Evolutionary conservation across 2,888 invertebrate genomes (phyloP).

Genomic region (Conus canariensis): DNA sequence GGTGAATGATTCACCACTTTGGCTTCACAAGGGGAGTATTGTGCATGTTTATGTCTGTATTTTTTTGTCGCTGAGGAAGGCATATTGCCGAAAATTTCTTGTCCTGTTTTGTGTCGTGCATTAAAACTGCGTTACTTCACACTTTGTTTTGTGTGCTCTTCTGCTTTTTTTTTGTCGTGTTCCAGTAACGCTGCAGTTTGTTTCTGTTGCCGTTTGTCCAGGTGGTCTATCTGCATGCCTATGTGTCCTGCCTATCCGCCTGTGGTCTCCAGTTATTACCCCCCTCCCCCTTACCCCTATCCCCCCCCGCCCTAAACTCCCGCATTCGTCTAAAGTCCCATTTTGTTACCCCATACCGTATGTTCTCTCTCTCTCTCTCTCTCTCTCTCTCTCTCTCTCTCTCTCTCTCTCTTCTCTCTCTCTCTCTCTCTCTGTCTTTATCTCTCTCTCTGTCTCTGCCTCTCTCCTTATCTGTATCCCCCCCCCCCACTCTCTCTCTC

Average conservation of each 20-base stretch:
- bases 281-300: not conserved
- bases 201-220: not conserved
- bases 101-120: too few relatives aligned
- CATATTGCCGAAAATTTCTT: too few relatives aligned
- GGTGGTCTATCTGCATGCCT: not conserved
- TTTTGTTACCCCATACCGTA: not conserved
- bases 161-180: too few relatives aligned
- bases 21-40: too few relatives aligned
- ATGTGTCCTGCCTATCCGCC: not conserved
- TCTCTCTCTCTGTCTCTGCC: rapidly evolving
- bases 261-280: not conserved
- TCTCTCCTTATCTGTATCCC: rapidly evolving
- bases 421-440: rapidly evolving
- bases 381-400: not conserved
- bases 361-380: not conserved
- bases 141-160: too few relatives aligned
- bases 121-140: too few relatives aligned
- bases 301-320: not conserved
- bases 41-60: too few relatives aligned
- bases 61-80: too few relatives aligned
- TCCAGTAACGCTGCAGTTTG: too few relatives aligned
- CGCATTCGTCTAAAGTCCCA: not conserved
- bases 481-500: too few relatives aligned
- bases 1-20: too few relatives aligned
- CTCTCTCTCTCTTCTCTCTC: not conserved